Evolutionary conservation across 2,797 vertebrate species (phyloP).

Genomic region (Pelobates cultripes): DNA sequence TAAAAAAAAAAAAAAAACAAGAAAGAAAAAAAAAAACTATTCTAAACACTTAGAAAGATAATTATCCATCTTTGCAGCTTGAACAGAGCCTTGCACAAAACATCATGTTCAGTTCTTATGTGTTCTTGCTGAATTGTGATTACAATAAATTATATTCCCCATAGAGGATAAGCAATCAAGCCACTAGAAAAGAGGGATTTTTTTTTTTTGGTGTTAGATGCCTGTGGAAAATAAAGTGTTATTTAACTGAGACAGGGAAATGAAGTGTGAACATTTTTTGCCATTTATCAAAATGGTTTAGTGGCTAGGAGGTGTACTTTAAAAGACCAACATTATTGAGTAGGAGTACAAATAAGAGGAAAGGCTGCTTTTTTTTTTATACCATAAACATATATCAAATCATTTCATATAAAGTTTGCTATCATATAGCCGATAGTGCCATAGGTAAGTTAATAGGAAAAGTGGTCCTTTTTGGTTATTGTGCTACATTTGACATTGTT

Average conservation of each 20-base stretch:
- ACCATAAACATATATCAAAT: not conserved
- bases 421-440: too few species aligned
- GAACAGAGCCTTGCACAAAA: slow-evolving; percentile 34
- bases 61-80: slow-evolving; percentile 51
- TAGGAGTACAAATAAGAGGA: not conserved
- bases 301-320: not conserved
- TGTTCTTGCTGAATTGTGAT: slow-evolving; percentile 35
- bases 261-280: slow-evolving; percentile 11
- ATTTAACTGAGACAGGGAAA: slow-evolving; percentile 40
- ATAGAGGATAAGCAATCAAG: slow-evolving; percentile 41
- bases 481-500: too few species aligned
- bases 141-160: slow-evolving; percentile 37
- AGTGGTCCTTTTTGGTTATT: too few species aligned
- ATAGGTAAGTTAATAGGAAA: too few species aligned
- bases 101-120: slow-evolving; percentile 41
- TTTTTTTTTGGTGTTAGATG: slow-evolving; percentile 16
- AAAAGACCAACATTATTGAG: not conserved
- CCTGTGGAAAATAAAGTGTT: slow-evolving; percentile 34
- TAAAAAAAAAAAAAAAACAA: slow-evolving; percentile 36
- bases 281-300: slow-evolving; percentile 25
- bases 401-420: too few species aligned
- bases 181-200: slow-evolving; percentile 26
- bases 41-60: slow-evolving; percentile 49
- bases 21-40: slow-evolving; percentile 39
- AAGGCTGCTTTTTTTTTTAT: not conserved